Evolutionary conservation across 2,888 invertebrate genomes (phyloP).

Genomic region (Diaprepes abbreviatus): DNA sequence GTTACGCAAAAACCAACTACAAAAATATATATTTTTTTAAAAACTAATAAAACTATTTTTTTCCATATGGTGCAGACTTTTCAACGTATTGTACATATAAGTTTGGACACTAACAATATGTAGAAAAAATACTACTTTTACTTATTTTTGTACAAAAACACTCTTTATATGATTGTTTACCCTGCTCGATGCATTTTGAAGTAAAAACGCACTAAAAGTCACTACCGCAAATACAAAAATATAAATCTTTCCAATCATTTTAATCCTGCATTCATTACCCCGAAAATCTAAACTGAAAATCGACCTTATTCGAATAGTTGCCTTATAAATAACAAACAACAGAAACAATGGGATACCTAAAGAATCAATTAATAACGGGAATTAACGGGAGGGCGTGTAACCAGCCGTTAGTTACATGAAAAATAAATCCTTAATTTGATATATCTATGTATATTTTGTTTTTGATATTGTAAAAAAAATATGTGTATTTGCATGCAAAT

Average conservation of each 20-base stretch:
- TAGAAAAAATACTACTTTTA: too few species aligned
- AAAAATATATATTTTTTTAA: too few species aligned
- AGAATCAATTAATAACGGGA: slow-evolving; percentile 8
- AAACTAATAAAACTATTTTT: too few species aligned
- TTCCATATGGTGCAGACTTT: too few species aligned
- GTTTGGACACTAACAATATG: too few species aligned
- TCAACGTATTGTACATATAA: too few species aligned
- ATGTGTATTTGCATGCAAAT: neutral
- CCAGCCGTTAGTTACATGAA: slow-evolving; percentile 6
- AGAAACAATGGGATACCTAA: neutral
- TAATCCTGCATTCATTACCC: neutral
- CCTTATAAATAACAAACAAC: slow-evolving; percentile 5
- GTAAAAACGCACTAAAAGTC: neutral
- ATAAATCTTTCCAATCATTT: neutral
- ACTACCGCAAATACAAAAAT: neutral
- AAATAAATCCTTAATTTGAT: neutral
- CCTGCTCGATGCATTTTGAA: neutral
- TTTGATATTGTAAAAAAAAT: neutral
- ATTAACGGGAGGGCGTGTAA: slow-evolving; percentile 11
- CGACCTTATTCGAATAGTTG: neutral
- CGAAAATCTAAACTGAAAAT: neutral
- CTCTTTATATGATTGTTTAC: neutral
- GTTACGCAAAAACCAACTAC: too few species aligned
- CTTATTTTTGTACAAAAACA: too few species aligned
- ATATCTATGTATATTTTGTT: neutral